These are phyloP conservation scores for Pteria penguin DNA, from an alignment of 2,888 invertebrate species.

Conservation along the genomic window DNA sequence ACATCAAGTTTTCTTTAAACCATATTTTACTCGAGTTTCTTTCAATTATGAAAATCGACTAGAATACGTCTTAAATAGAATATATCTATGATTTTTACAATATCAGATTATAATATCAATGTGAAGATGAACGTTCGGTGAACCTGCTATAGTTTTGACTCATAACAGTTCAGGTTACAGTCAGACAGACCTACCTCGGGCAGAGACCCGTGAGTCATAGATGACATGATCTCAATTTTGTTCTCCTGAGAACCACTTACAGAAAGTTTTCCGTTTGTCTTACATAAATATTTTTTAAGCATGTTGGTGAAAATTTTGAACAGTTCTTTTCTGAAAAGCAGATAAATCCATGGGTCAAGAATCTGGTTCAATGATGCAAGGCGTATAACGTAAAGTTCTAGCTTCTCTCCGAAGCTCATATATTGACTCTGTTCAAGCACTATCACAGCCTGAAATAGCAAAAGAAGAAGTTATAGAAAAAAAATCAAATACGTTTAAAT, in stretches of 20 bases:
- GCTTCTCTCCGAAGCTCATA: background rate
- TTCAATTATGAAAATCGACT: too few relatives aligned
- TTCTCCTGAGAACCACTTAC: background rate
- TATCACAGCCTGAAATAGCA: slow-evolving; percentile 17
- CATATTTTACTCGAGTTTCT: too few relatives aligned
- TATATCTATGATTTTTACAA: too few relatives aligned
- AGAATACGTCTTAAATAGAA: too few relatives aligned
- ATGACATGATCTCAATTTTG: background rate
- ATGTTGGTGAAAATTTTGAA: slow-evolving; percentile 2
- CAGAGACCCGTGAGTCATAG: background rate
- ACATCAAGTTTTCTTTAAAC: too few relatives aligned
- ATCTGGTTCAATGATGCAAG: slow-evolving; percentile 79
- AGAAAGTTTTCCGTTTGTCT: background rate
- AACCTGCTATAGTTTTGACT: too few relatives aligned
- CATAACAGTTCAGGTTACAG: too few relatives aligned
- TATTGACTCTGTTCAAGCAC: slow-evolving; percentile 13
- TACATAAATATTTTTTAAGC: slow-evolving; percentile 8
- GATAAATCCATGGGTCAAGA: slow-evolving; percentile 80
- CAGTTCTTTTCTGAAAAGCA: slow-evolving; percentile 74
- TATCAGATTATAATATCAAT: too few relatives aligned
- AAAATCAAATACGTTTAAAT: background rate
- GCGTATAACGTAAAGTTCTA: slow-evolving; percentile 73
- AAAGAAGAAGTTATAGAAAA: background rate
- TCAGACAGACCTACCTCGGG: background rate
- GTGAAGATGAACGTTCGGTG: too few relatives aligned